Base-by-base conservation (phyloP, 2,888 invertebrate species). In the Pterostichus niger region DNA sequence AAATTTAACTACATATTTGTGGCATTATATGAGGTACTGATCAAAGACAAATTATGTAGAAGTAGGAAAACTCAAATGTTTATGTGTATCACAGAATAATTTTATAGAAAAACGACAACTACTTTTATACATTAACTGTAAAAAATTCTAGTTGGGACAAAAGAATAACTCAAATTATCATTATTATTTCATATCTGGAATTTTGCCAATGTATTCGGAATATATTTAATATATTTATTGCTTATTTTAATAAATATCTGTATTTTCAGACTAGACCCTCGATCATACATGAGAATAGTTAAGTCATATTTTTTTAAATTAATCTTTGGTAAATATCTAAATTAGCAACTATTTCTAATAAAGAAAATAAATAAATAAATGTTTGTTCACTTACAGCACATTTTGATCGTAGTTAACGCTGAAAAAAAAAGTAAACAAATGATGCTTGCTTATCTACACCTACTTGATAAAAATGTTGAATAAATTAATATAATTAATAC, bases 81-180 rank as follows among this genome's bases (percentile, higher is more conserved):
- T 71, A 71, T 71, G 75, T 82, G 82, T 82, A 82, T 82, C 82
- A 82, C 82, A 82, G 82, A 82, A 73, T 59, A 75, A 82, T 82
- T 71, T 56, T 75, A 82, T 79, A 82, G 59, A 82, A 82, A 82
- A 75, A 35, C 49, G 31, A 78, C 52, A 44, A 68, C 79, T 79
- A 79, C 79, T 52, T 46, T 68, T 79, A 52, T 79, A 68, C 52
- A 79, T 54, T 54, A 76, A 76, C 35, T 75, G 75, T 52, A 75
- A 49, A 75, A 75, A 75, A 52, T 52, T 52, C 75, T 75, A 52
- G 49, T 75, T 52, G 46, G 44, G 44, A 46, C 49, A 46, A 75
- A 75, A 31, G n/a, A 52, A 49, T 52, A 49, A 24, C 13, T 52
- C 0, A 71, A 71, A 71, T 68, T 24, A 24, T 24, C 15, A 68